Evolutionary conservation across 2,888 invertebrate genomes (phyloP).

Genomic region (Cataglyphis altisquamis): DNA sequence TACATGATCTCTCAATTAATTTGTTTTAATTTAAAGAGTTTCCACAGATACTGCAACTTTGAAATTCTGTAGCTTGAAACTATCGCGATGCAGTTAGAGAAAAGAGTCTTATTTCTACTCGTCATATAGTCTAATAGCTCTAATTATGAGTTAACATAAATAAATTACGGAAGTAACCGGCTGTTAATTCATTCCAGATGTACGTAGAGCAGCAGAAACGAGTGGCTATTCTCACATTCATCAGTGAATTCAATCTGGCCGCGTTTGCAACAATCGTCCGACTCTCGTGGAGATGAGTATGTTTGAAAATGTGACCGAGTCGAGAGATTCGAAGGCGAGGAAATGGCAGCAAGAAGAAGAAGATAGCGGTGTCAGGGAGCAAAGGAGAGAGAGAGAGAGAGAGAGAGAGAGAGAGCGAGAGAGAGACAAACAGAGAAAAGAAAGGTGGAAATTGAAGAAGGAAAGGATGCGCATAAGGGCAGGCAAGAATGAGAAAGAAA

Average conservation of each 20-base stretch:
- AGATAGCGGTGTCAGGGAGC: constrained; percentile 47
- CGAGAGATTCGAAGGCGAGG: constrained; percentile 55
- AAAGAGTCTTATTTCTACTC: neutral
- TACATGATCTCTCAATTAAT: neutral
- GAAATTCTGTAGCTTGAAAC: neutral
- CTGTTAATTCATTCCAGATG: constrained; percentile 31
- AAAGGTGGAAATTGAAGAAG: constrained; percentile 43
- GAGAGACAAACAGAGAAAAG: constrained; percentile 49
- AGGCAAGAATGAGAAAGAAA: constrained; percentile 57
- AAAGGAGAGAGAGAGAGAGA: constrained; percentile 36
- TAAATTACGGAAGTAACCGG: constrained; percentile 35
- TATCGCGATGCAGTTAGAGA: neutral
- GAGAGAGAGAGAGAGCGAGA: constrained; percentile 32
- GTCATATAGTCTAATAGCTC: constrained; percentile 4
- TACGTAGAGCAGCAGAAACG: neutral
- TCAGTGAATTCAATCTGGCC: constrained; percentile 30
- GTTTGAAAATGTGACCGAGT: constrained; percentile 67
- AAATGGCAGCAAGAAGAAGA: constrained; percentile 51
- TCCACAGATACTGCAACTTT: neutral
- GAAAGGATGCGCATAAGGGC: constrained; percentile 14
- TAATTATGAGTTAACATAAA: constrained; percentile 16
- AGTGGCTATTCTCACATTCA: constrained; percentile 14
- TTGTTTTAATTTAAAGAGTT: neutral
- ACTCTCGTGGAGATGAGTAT: constrained; percentile 57
- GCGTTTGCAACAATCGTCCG: constrained; percentile 27